phyloP scores from a whole-genome alignment of 2,888 invertebrate genomes.

The Tetragonisca angustula region DNA sequence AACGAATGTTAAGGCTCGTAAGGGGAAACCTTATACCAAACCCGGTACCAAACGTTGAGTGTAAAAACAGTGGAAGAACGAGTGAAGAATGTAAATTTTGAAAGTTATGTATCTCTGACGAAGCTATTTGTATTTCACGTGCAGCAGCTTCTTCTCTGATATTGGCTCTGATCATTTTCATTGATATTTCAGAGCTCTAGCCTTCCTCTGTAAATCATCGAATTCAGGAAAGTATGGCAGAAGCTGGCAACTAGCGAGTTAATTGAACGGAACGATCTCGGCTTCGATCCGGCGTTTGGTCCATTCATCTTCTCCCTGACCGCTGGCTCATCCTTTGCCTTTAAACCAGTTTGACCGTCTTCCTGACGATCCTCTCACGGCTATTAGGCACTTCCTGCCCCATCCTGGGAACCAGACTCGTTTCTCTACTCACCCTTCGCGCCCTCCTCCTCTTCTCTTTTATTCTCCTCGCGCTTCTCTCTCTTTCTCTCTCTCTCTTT shows the following conservation, averaged over 20 bases:
- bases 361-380: conserved; percentile 82
- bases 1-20: neutral
- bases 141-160: no score
- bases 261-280: conserved; percentile 61
- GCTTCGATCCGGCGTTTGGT: conserved; percentile 65
- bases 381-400: conserved; percentile 83
- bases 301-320: conserved; percentile 80
- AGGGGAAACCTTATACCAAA: neutral
- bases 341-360: conserved; percentile 79
- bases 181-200: neutral
- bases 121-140: neutral
- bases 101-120: neutral
- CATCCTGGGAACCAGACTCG: conserved; percentile 80
- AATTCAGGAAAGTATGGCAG: conserved; percentile 7
- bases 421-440: conserved; percentile 62
- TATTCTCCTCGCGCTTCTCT: neutral
- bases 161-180: neutral
- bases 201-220: neutral
- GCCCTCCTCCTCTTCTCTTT: neutral
- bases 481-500: neutral
- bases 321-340: conserved; percentile 66
- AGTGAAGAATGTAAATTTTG: neutral
- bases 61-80: neutral
- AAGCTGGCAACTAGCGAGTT: conserved; percentile 52
- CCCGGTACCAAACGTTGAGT: neutral